Conservation (phyloP, 2,797 vertebrate genomes). For the Spheniscus humboldti region DNA sequence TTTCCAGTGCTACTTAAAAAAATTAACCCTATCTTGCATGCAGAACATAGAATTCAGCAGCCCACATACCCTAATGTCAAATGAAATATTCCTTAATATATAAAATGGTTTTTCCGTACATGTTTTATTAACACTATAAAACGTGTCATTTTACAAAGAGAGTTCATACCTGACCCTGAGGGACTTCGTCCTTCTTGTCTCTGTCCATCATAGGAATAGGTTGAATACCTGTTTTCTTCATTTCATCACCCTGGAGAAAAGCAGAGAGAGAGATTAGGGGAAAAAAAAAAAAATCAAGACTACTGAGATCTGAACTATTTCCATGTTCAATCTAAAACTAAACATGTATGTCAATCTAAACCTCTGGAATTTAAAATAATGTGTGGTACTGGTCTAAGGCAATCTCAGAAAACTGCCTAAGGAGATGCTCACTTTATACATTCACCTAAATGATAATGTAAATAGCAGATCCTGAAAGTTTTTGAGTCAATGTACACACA, state of each 20-base stretch:
- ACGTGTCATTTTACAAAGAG: not conserved
- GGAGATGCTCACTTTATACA: not conserved
- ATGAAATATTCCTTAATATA: not conserved
- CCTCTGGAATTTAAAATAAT: not conserved
- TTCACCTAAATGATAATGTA: not conserved
- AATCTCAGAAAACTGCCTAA: not conserved
- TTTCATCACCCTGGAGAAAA: conserved; percentile 90
- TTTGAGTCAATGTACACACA: not conserved
- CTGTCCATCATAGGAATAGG: conserved; percentile 99
- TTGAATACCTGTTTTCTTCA: conserved; percentile 96
- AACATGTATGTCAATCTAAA: not conserved
- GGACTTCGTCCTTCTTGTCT: conserved; percentile 95
- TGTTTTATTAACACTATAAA: not conserved
- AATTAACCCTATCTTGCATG: not conserved
- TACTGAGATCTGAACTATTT: not conserved
- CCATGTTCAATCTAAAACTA: not conserved
- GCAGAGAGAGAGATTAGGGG: not conserved
- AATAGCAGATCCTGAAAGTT: not conserved
- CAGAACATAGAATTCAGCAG: not conserved
- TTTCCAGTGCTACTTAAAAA: not conserved
- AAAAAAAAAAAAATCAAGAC: not conserved
- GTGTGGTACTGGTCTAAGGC: not conserved
- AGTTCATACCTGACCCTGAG: conserved; percentile 90
- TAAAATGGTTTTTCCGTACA: not conserved
- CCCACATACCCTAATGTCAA: not conserved